phyloP scores from a whole-genome alignment of 2,888 invertebrate species.

The Theretra japonica region DNA sequence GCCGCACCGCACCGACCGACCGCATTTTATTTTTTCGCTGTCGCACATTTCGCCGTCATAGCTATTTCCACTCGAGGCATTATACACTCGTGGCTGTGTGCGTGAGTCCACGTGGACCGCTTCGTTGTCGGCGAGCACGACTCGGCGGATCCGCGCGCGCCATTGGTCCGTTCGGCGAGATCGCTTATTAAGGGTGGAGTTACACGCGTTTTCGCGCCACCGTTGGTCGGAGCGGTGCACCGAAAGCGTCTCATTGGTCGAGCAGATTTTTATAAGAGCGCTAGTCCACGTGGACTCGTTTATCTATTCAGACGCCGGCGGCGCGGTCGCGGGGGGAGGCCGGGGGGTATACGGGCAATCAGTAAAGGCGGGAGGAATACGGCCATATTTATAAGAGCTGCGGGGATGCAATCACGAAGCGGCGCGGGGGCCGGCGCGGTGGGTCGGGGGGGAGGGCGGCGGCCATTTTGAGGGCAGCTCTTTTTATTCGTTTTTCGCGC shows the following conservation, averaged over 20 bases:
- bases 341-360: conserved; percentile 86
- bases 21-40: conserved; percentile 85
- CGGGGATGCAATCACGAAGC: conserved; percentile 86
- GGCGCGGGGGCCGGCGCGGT: conserved; percentile 78
- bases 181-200: conserved; percentile 86
- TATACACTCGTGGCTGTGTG: conserved; percentile 79
- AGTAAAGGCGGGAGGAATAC: conserved; percentile 86
- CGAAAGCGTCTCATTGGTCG: conserved; percentile 64
- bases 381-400: conserved; percentile 86
- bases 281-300: conserved; percentile 85
- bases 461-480: conserved; percentile 90
- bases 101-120: conserved; percentile 82
- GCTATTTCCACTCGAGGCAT: conserved; percentile 85
- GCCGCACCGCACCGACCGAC: conserved; percentile 79
- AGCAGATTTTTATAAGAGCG: conserved; percentile 84
- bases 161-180: conserved; percentile 70
- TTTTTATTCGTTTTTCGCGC: conserved; percentile 86
- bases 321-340: conserved; percentile 83
- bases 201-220: conserved; percentile 68
- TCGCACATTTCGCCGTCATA: conserved; percentile 86
- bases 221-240: conserved; percentile 62
- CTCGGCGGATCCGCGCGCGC: conserved; percentile 57
- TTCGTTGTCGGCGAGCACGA: conserved; percentile 77
- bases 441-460: conserved; percentile 82
- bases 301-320: conserved; percentile 86